A percentile compares a stretch with the other conserved stretches of the same genome.
phyloP scores from a whole-genome alignment of 2,797 vertebrate species.

The Threskiornis aethiopicus region DNA sequence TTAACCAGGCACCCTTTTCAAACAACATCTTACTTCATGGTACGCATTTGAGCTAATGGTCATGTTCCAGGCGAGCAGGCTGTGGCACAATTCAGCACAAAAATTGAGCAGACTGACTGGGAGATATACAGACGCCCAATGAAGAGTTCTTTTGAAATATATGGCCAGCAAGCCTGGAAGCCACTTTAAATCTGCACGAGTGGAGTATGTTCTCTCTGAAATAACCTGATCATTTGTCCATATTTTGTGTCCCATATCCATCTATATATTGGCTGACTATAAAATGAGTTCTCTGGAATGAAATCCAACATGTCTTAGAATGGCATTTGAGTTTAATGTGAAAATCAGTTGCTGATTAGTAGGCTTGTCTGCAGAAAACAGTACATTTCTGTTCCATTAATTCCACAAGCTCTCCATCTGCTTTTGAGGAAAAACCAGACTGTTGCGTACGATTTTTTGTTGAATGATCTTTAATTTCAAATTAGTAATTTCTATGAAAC shows the following conservation, averaged over 20 bases:
- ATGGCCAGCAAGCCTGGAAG: neutral
- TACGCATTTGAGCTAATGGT: neutral
- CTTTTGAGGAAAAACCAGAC: neutral
- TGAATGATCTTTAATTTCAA: neutral
- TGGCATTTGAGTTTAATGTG: neutral
- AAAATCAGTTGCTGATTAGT: neutral
- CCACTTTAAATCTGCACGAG: neutral
- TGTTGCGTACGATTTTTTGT: neutral
- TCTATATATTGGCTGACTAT: neutral
- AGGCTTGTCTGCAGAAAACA: neutral
- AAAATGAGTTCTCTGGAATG: neutral
- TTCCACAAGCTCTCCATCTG: neutral
- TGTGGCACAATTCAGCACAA: neutral
- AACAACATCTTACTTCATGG: neutral
- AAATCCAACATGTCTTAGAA: neutral
- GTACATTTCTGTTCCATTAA: neutral
- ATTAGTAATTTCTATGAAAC: neutral
- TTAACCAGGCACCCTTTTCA: neutral
- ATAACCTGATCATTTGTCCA: neutral
- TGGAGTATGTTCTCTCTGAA: neutral
- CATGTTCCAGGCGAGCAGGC: neutral
- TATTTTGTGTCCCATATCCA: neutral
- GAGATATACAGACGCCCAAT: neutral
- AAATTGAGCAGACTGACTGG: neutral
- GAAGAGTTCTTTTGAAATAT: neutral